Evolutionary conservation across 2,797 vertebrate genomes (phyloP).

Genomic region (Microctenopoma steveboyesi): DNA sequence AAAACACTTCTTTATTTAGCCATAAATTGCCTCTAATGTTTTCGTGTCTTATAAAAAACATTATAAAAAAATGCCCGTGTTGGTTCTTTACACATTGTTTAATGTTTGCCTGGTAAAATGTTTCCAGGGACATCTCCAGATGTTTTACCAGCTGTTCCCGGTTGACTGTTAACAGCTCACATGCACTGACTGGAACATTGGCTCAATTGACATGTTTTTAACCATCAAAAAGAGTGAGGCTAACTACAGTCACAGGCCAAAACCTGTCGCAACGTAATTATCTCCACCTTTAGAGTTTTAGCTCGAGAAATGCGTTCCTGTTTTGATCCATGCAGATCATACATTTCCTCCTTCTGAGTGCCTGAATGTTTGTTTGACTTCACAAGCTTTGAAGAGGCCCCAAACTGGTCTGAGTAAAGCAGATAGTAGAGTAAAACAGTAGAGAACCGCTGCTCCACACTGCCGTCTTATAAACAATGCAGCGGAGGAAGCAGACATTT

Average conservation of each 20-base stretch:
- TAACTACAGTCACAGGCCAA: background rate
- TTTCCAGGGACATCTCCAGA: background rate
- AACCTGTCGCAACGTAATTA: too few relatives aligned
- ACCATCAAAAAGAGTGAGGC: too few relatives aligned
- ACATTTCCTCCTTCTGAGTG: conserved; percentile 3
- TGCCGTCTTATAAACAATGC: conserved; percentile 24
- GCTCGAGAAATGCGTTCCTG: background rate
- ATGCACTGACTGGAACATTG: background rate
- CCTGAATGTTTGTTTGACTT: conserved; percentile 13
- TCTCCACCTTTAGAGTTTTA: background rate
- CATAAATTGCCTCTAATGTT: background rate
- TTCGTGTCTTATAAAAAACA: background rate
- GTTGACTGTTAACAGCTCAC: background rate
- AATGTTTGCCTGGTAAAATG: background rate
- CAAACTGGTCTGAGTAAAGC: conserved; percentile 8
- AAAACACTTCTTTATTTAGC: background rate
- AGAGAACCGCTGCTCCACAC: conserved; percentile 25
- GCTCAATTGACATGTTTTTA: background rate
- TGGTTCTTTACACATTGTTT: conserved; percentile 1
- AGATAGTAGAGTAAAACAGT: background rate
- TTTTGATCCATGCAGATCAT: background rate
- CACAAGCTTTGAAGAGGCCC: conserved; percentile 2
- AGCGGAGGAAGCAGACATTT: conserved; percentile 22
- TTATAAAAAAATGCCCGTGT: background rate
- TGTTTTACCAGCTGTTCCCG: background rate